A percentile compares a stretch with the other conserved stretches of the same genome.
Conservation (phyloP, 37 sponge, comb jelly and placozoan genomes). For the Theonella swinhoei region DNA sequence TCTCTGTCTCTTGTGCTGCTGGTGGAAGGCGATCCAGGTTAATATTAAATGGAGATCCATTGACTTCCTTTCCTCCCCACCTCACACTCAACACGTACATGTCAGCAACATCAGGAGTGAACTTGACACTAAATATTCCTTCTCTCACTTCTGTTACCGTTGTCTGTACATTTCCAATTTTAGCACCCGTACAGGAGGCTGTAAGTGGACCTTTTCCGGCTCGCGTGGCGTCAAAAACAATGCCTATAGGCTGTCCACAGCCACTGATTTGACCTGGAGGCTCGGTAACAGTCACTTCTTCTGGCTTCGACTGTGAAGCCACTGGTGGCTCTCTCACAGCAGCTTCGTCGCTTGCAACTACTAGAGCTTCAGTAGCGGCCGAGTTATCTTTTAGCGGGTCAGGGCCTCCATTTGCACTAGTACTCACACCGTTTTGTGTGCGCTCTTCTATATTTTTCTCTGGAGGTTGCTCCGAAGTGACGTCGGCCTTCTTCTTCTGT, state of each 20-base stretch:
- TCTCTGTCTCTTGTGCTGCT: not conserved
- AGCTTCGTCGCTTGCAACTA: too few species aligned
- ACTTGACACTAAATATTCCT: not conserved
- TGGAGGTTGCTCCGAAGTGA: not conserved
- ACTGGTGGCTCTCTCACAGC: not conserved
- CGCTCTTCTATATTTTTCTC: too few species aligned
- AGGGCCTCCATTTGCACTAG: not conserved
- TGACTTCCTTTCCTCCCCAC: not conserved
- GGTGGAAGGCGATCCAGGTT: not conserved
- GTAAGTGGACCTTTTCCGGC: not conserved
- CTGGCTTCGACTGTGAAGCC: not conserved
- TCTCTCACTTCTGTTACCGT: not conserved
- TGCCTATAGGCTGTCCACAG: not conserved
- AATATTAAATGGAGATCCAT: not conserved
- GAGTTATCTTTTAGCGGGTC: not conserved
- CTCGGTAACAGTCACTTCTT: not conserved
- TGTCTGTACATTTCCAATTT: not conserved
- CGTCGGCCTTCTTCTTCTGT: not conserved
- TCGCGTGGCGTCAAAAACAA: not conserved
- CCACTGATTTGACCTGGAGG: not conserved
- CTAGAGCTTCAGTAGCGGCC: not conserved
- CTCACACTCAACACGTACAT: not conserved
- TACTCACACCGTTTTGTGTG: too few species aligned
- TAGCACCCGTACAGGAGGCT: not conserved
- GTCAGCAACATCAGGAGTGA: not conserved